Percentiles rank a stretch among this genome's conserved stretches.
phyloP scores from a whole-genome alignment of 2,888 invertebrate species.

The Coelopa pilipes region DNA sequence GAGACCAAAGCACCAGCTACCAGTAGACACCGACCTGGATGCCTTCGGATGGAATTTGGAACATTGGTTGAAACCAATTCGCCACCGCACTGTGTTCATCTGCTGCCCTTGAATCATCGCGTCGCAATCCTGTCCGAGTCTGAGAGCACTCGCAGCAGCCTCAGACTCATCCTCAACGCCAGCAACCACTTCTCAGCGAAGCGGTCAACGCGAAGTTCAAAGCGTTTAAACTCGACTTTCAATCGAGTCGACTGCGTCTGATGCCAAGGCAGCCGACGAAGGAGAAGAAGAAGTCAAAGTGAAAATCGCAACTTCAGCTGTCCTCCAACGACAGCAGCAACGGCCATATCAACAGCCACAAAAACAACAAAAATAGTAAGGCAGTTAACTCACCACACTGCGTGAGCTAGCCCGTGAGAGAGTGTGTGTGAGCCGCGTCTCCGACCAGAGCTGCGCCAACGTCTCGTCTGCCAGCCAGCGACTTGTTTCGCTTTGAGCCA shows the following conservation, averaged over 20 bases:
- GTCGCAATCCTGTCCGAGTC: background rate
- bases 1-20: background rate
- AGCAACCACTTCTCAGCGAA: slow-evolving; percentile 1
- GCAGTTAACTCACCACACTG: slow-evolving; percentile 26
- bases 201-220: slow-evolving; percentile 10
- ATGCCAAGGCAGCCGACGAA: no score
- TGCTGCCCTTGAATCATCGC: background rate
- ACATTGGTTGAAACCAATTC: background rate
- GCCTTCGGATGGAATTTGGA: background rate
- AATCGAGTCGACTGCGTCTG: background rate
- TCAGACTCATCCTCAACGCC: background rate
- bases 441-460: background rate
- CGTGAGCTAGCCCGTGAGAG: background rate
- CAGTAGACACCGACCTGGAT: background rate
- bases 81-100: background rate
- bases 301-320: slow-evolving; percentile 19
- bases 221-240: slow-evolving; percentile 19
- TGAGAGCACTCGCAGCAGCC: background rate
- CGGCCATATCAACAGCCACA: no score
- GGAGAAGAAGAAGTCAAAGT: slow-evolving; percentile 18
- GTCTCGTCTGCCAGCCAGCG: slow-evolving; percentile 24
- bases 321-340: background rate
- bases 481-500: slow-evolving; percentile 35
- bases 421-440: background rate
- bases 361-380: no score